A percentile compares a stretch with the other conserved stretches of the same genome.
phyloP scores from a whole-genome alignment of 2,888 invertebrate species.

The Saturnia japonica region DNA sequence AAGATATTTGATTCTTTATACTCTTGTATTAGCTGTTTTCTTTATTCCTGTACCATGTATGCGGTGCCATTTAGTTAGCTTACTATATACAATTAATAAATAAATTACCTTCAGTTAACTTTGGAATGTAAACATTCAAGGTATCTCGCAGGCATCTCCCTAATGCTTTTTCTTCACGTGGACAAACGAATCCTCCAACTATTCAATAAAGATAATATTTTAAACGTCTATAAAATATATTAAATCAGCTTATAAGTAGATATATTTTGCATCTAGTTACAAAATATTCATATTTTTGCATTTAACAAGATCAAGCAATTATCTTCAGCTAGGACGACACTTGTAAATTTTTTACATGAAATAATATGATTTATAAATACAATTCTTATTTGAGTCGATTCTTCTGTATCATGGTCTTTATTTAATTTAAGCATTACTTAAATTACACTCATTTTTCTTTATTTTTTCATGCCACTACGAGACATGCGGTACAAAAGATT shows the following conservation, averaged over 20 bases:
- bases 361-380: no score
- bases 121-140: constrained; percentile 83
- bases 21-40: neutral
- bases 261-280: no score
- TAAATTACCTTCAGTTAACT: constrained; percentile 78
- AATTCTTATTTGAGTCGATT: no score
- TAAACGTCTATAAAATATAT: neutral
- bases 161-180: constrained; percentile 83
- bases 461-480: no score
- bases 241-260: neutral
- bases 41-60: neutral
- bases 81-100: neutral
- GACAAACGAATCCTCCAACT: constrained; percentile 87
- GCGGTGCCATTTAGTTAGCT: neutral
- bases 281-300: no score
- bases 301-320: no score
- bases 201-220: constrained; percentile 26
- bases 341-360: no score
- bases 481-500: no score
- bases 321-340: no score
- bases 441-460: no score
- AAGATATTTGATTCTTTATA: neutral
- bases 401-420: no score
- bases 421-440: no score
- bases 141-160: constrained; percentile 84